Evolutionary conservation across 2,113 vertebrate species (phyloP), one percentile per base, ranked within the genome.

Genomic region (Gnathonemus echidnorhynchus): DNA sequence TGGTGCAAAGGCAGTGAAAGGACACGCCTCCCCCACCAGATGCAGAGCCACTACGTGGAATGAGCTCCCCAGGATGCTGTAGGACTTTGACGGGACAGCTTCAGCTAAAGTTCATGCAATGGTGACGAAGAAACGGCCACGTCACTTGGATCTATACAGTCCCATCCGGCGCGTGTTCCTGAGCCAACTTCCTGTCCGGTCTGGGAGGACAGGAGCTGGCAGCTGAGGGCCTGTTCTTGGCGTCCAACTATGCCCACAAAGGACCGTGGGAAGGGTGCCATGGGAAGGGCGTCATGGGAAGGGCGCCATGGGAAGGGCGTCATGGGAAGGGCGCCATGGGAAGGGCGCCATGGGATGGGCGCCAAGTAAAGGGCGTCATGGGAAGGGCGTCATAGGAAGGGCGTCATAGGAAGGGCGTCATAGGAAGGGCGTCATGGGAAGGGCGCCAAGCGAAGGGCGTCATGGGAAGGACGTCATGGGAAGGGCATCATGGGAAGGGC

Each of bases 371-470:
- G 50, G 15, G 50, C 3, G 3, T 1, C 52, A 17, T 52, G 50
- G 2, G 52, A 53, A 53, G 52, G 15, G 1, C 1, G 0, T 0
- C 50, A 52, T 17, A 1, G 13, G 3, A 52, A 52, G 50, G 49
- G 50, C 0, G 0, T 17, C 50, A 15, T 15, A 0, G 11, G 50
- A 52, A 52, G 50, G 35, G 35, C 35, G 1, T 35, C 50, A 52
- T 15, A 13, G 11, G 49, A 50, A 15, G 49, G 13, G 11, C 0
- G 0, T 13, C 49, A 13, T 50, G 3, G 49, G 49, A 50, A 15
- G 49, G 49, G 13, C 0, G 0, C 0, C 49, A 50, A 3, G 13
- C 0, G 49, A 50, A 50, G 49, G 49, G 49, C 3, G 0, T 1
- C 13, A 52, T 52, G 0, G 50, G 13, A 52, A 52, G 50, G 13